These are phyloP conservation scores for Linyphia triangularis DNA, from an alignment of 2,888 invertebrate species.

Conservation along the genomic window DNA sequence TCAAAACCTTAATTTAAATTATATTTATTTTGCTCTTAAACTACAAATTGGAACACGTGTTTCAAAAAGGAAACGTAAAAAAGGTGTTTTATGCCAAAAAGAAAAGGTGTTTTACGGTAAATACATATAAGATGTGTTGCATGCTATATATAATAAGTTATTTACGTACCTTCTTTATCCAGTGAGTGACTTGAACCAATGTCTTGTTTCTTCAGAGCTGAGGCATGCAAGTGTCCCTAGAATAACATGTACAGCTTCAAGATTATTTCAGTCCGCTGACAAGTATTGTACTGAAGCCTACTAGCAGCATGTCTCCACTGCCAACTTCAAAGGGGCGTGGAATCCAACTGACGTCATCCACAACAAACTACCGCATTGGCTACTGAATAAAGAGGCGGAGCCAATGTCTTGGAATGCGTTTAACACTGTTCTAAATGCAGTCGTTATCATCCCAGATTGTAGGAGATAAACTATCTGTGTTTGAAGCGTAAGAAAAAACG, in stretches of 20 bases:
- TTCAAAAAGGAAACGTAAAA: neutral
- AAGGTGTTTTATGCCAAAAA: neutral
- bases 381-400: constrained; percentile 6
- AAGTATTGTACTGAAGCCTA: constrained; percentile 50
- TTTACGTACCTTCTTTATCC: constrained; percentile 25
- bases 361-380: constrained; percentile 35
- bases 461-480: constrained; percentile 71
- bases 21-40: no score
- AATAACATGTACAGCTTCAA: neutral
- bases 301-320: constrained; percentile 56
- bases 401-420: constrained; percentile 57
- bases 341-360: constrained; percentile 10
- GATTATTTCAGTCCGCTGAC: constrained; percentile 54
- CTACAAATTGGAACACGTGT: neutral
- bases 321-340: constrained; percentile 55
- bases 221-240: neutral
- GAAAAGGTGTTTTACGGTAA: neutral
- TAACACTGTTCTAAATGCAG: constrained; percentile 71
- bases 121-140: neutral
- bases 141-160: neutral
- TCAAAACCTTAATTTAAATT: no score
- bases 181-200: neutral
- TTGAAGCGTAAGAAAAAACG: constrained; percentile 42
- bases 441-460: constrained; percentile 69
- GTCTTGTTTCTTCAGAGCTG: neutral